Evolutionary conservation across 2,888 invertebrate genomes (phyloP).

Genomic region (Lithophane semibrunnea): DNA sequence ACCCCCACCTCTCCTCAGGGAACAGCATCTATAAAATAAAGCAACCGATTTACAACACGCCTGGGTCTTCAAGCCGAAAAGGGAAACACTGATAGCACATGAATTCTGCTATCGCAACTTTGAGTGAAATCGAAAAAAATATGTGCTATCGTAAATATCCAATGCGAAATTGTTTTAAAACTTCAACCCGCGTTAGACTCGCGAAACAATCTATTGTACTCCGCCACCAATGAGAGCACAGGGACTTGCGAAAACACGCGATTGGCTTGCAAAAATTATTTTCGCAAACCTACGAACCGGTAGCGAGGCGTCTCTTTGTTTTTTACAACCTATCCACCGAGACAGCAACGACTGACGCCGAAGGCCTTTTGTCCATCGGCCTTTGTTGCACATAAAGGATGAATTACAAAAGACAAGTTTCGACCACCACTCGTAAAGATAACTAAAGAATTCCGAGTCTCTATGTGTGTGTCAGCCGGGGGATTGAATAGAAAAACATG

Average conservation of each 20-base stretch:
- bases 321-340: constrained; percentile 79
- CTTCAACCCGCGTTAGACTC: constrained; percentile 48
- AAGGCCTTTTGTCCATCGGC: constrained; percentile 83
- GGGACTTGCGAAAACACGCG: constrained; percentile 77
- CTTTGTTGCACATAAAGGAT: constrained; percentile 87
- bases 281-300: constrained; percentile 83
- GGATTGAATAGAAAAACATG: constrained; percentile 83
- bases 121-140: constrained; percentile 73
- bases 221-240: constrained; percentile 81
- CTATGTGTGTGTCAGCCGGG: constrained; percentile 76
- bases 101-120: constrained; percentile 79
- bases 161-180: constrained; percentile 73
- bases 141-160: constrained; percentile 78
- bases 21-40: constrained; percentile 89
- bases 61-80: constrained; percentile 84
- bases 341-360: constrained; percentile 76
- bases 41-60: constrained; percentile 88
- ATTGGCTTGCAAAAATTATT: constrained; percentile 89
- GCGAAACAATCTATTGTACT: constrained; percentile 83
- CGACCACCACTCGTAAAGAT: constrained; percentile 86
- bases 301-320: constrained; percentile 79
- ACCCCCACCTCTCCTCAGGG: constrained; percentile 79
- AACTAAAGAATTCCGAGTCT: constrained; percentile 83
- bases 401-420: constrained; percentile 86
- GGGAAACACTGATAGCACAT: constrained; percentile 86